Evolutionary conservation across 2,797 vertebrate genomes (phyloP), one percentile per base, ranked within the genome.

Genomic region (Brotula barbata): DNA sequence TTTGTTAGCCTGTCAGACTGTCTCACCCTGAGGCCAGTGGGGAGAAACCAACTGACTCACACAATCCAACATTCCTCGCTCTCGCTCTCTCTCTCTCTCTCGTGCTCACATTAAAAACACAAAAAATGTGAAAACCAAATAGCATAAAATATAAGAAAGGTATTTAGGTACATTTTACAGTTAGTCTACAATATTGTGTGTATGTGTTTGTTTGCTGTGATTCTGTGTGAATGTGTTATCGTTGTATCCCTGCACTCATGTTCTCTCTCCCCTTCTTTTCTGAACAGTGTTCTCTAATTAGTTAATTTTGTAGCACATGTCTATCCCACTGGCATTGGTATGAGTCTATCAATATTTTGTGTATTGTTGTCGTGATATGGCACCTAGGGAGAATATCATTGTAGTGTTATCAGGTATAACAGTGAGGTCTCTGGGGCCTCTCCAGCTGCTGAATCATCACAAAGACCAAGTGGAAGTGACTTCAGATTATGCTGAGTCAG

Each of bases 1-100:
- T 77, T 81, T 79, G 70, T 73, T 62, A 41, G 37, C 64, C 75
- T 87, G 83, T 82, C 78, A 78, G 81, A 81, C 79, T 20, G 76
- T 85, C 76, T 77, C 33, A 49, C 68, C 78, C 74, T 53, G 19
- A 60, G 68, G 82, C 73, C 66, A 74, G 57, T 40, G 1, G 54
- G 10, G 46, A 61, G 49, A 48, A 58, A 71, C 33, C 10, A 78
- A 70, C 80, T 80, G 80, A 82, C 78, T 88, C 71, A 85, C 71
- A 57, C 58, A 43, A 45, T 72, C 64, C 21, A 55, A 28, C 66
- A 13, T 36, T 52, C 45, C 15, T n/a, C 42, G 22, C 17, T 64
- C 21, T 58, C 9, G 37, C 46, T 46, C 17, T 6, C 45, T 50
- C 34, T 56, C 58, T 48, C 55, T 58, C 51, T 68, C 67, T 42